A percentile compares a stretch with the other conserved stretches of the same genome.
phyloP scores from a whole-genome alignment of 2,797 vertebrate species.

The Eurystomus glaucurus region DNA sequence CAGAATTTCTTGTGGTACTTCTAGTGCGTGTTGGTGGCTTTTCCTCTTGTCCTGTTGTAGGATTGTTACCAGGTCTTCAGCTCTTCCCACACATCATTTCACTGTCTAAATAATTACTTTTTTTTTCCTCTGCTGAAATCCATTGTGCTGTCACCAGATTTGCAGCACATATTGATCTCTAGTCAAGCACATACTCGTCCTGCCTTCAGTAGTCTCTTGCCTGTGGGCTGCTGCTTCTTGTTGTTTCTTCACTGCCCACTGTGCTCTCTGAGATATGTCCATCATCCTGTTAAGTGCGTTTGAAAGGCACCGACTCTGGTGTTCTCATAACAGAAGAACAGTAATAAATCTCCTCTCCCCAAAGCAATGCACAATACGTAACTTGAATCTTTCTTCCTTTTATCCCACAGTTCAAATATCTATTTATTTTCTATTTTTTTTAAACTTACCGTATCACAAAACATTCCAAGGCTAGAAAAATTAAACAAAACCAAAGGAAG shows the following conservation, averaged over 20 bases:
- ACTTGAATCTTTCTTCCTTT: background rate
- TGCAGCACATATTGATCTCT: slow-evolving; percentile 61
- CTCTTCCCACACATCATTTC: background rate
- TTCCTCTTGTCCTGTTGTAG: background rate
- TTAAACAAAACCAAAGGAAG: background rate
- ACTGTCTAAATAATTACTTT: background rate
- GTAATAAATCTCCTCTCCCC: background rate
- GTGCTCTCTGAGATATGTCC: slow-evolving; percentile 63
- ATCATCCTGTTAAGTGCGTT: slow-evolving; percentile 68
- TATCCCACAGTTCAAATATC: background rate
- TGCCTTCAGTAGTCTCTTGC: slow-evolving; percentile 51
- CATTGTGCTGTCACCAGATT: slow-evolving; percentile 19
- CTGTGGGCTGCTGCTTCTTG: slow-evolving; percentile 60
- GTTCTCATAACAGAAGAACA: slow-evolving; percentile 30
- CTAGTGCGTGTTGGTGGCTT: background rate
- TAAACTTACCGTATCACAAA: background rate
- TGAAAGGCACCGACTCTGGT: slow-evolving; percentile 56
- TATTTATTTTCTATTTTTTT: background rate
- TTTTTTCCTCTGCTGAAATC: slow-evolving; percentile 34
- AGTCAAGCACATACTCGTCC: slow-evolving; percentile 53
- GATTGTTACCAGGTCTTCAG: background rate
- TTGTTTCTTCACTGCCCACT: slow-evolving; percentile 66
- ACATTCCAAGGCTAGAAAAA: background rate
- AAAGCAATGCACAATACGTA: background rate
- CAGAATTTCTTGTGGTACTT: background rate